Percentiles rank a stretch among this genome's conserved stretches.
phyloP scores from a whole-genome alignment of 2,888 invertebrate genomes.

The Saturnia pavonia region DNA sequence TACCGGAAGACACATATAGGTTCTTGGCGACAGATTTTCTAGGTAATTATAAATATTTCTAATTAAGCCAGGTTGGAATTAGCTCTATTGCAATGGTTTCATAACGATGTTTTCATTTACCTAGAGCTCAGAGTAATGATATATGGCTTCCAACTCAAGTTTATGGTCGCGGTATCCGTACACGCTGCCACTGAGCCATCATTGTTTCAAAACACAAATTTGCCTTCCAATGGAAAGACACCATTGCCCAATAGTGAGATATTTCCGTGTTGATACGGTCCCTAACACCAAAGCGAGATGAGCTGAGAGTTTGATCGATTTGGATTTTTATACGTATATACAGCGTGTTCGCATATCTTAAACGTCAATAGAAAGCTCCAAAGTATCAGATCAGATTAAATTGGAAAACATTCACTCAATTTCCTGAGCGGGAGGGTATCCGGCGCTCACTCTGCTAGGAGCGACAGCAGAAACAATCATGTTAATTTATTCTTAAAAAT shows the following conservation, averaged over 20 bases:
- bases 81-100: too few species aligned
- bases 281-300: neutral
- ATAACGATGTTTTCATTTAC: too few species aligned
- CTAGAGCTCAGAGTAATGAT: too few species aligned
- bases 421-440: slow-evolving; percentile 71
- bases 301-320: neutral
- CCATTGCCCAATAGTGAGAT: neutral
- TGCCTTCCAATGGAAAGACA: neutral
- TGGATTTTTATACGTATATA: neutral
- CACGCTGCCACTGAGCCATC: too few species aligned
- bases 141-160: too few species aligned
- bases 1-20: too few species aligned
- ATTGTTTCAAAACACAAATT: too few species aligned
- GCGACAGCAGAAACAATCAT: slow-evolving; percentile 36
- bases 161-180: too few species aligned
- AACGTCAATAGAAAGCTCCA: slow-evolving; percentile 31
- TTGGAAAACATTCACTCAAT: slow-evolving; percentile 81
- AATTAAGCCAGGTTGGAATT: too few species aligned
- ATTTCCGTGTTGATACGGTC: neutral
- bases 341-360: slow-evolving; percentile 1
- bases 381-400: slow-evolving; percentile 76
- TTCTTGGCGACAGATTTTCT: too few species aligned
- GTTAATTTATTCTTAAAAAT: neutral
- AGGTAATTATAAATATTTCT: too few species aligned
- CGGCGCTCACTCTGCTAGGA: slow-evolving; percentile 48